A percentile compares a stretch with the other conserved stretches of the same genome.
These are phyloP conservation scores for Brachypteracias leptosomus DNA, from an alignment of 2,113 vertebrate genomes.

Conservation along the genomic window DNA sequence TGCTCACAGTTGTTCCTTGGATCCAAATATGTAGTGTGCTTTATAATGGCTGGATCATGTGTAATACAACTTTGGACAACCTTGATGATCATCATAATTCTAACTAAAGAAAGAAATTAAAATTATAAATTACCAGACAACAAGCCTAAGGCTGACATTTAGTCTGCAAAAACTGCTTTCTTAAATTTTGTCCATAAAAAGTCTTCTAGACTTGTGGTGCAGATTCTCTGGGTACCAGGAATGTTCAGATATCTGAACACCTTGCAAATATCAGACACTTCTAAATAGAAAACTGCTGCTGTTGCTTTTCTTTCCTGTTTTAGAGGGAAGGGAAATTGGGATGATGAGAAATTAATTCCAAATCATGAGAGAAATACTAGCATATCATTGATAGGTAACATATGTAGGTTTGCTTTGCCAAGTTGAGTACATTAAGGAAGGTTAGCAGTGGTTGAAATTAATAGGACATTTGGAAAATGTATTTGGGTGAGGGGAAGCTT, in stretches of 20 bases:
- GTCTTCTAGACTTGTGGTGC: not conserved
- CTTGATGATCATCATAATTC: not conserved
- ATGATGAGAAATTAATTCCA: not conserved
- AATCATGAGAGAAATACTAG: not conserved
- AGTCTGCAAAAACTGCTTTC: not conserved
- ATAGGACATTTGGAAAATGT: not conserved
- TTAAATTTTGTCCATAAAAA: not conserved
- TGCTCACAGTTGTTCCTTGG: not conserved
- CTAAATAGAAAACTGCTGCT: not conserved
- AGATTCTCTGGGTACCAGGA: not conserved
- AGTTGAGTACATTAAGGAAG: not conserved
- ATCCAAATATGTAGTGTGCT: not conserved
- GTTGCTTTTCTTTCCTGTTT: not conserved
- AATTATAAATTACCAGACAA: not conserved
- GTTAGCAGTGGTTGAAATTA: not conserved
- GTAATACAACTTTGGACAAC: not conserved
- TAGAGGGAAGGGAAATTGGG: not conserved
- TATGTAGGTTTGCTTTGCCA: not conserved
- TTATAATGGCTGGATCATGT: not conserved
- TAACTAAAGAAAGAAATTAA: not conserved
- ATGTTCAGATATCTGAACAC: not conserved
- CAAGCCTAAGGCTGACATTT: not conserved
- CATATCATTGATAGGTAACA: not conserved
- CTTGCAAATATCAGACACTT: not conserved
- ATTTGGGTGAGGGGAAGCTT: not conserved